Evolutionary conservation across 2,797 vertebrate genomes (phyloP).

Genomic region (Anomalospiza imberbis): DNA sequence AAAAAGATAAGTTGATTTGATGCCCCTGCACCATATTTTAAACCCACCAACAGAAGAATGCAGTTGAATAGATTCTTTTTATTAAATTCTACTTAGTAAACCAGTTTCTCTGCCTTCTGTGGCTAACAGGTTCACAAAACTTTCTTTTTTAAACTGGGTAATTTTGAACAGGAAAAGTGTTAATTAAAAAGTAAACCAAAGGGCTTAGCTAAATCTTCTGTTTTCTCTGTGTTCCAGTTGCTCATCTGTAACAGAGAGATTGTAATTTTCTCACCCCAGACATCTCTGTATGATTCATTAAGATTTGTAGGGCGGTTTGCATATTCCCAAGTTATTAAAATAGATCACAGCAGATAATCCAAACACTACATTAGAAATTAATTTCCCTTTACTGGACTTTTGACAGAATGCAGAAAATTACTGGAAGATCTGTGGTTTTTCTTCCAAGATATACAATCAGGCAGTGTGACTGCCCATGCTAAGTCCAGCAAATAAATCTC

Average conservation of each 20-base stretch:
- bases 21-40: not conserved
- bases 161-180: not conserved
- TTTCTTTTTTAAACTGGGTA: not conserved
- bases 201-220: not conserved
- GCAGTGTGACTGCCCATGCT: not conserved
- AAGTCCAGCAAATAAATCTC: not conserved
- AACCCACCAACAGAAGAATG: not conserved
- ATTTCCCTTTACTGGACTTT: not conserved
- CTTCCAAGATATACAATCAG: not conserved
- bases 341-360: not conserved
- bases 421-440: not conserved
- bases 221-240: not conserved
- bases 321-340: not conserved
- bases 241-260: not conserved
- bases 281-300: not conserved
- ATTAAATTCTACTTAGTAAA: not conserved
- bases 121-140: not conserved
- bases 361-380: not conserved
- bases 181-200: conserved; percentile 9
- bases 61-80: not conserved
- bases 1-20: not conserved
- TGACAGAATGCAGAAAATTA: not conserved
- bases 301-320: not conserved
- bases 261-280: not conserved
- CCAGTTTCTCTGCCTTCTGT: not conserved